phyloP scores from a whole-genome alignment of 2,113 vertebrate species.

The Microtus montanus region DNA sequence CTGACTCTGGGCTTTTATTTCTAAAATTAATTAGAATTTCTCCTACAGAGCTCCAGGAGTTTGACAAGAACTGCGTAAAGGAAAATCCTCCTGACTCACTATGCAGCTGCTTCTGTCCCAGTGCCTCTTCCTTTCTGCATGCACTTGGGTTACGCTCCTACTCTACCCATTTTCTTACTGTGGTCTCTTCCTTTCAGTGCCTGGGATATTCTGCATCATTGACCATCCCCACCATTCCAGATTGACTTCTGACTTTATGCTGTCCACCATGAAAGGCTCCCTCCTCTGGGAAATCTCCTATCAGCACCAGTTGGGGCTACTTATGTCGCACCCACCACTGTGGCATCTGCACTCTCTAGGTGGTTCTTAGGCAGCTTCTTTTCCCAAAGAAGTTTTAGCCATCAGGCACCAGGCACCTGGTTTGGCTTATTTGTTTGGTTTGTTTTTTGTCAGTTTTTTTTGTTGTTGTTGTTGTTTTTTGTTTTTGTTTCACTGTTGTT shows the following conservation, averaged over 20 bases:
- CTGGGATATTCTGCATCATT: neutral
- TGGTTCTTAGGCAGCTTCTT: neutral
- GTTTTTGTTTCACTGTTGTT: neutral
- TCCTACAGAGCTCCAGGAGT: too few species aligned
- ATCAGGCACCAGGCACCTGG: neutral
- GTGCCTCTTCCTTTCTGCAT: too few species aligned
- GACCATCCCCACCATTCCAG: neutral
- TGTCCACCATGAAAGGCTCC: too few species aligned
- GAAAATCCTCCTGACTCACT: neutral
- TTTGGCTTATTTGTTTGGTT: neutral
- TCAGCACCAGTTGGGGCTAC: neutral
- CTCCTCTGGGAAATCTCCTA: neutral
- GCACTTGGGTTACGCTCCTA: neutral
- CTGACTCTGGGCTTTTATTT: too few species aligned
- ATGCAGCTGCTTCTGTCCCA: neutral
- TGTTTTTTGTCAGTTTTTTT: neutral
- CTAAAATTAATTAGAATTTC: too few species aligned
- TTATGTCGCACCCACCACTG: rapidly evolving
- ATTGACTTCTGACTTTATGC: neutral
- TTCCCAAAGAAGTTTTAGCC: neutral
- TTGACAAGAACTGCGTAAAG: neutral
- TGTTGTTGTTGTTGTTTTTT: neutral
- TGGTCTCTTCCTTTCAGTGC: neutral
- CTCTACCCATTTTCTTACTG: neutral
- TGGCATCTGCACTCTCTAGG: too few species aligned